phyloP scores from a whole-genome alignment of 2,797 vertebrate genomes.

The Delichon dasypus region DNA sequence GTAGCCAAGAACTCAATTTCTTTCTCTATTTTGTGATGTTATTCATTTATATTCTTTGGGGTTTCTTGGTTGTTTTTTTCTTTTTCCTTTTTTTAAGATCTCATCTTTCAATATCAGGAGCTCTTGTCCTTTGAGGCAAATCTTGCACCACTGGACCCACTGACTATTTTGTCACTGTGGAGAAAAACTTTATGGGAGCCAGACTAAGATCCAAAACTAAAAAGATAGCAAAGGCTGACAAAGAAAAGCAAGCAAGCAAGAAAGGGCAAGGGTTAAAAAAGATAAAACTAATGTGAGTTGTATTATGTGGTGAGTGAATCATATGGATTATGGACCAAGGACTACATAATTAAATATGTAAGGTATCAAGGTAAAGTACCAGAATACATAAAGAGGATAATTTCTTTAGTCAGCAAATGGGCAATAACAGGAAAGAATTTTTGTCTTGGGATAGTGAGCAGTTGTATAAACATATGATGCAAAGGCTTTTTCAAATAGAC shows the following conservation, averaged over 20 bases:
- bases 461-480: constrained; percentile 85
- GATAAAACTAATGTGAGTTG: neutral
- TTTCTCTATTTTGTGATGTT: neutral
- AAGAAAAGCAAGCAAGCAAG: neutral
- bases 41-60: neutral
- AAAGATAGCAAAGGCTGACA: neutral
- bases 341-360: constrained; percentile 81
- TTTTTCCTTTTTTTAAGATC: neutral
- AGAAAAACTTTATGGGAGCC: neutral
- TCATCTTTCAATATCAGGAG: neutral
- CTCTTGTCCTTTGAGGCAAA: neutral
- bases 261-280: constrained; percentile 50
- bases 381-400: constrained; percentile 83
- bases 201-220: neutral
- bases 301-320: constrained; percentile 61
- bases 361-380: constrained; percentile 83
- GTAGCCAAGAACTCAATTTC: neutral
- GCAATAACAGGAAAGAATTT: constrained; percentile 84
- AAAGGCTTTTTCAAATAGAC: constrained; percentile 84
- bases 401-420: constrained; percentile 84
- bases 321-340: constrained; percentile 77
- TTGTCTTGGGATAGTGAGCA: constrained; percentile 83
- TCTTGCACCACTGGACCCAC: neutral
- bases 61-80: rapidly evolving
- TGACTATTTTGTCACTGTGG: neutral